Evolutionary conservation across 2,797 vertebrate genomes (phyloP).

Genomic region (Lutra lutra): DNA sequence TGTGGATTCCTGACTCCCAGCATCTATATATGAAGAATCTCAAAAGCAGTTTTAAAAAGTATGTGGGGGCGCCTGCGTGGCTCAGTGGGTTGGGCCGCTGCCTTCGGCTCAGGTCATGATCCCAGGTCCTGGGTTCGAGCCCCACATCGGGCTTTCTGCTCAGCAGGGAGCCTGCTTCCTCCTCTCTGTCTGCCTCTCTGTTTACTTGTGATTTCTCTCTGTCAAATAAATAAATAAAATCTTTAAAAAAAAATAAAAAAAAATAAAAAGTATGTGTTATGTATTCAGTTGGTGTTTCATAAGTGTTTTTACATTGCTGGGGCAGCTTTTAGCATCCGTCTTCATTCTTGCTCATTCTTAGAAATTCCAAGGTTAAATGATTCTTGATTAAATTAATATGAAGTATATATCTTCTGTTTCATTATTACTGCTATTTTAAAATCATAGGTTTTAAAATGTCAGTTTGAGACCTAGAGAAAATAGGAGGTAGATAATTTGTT

Average conservation of each 20-base stretch:
- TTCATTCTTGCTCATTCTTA: conserved; percentile 46
- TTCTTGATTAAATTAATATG: conserved; percentile 33
- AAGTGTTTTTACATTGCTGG: conserved; percentile 7
- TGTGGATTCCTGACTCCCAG: neutral
- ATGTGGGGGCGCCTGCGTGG: too few relatives aligned
- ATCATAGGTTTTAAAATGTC: neutral
- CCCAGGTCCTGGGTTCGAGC: too few relatives aligned
- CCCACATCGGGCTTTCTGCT: too few relatives aligned
- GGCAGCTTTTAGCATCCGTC: conserved; percentile 29
- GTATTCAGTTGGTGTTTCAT: neutral
- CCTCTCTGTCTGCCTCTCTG: too few relatives aligned
- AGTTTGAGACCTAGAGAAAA: neutral
- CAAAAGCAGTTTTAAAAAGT: conserved; percentile 53
- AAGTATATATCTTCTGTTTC: neutral
- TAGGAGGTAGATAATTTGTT: neutral
- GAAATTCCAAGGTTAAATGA: conserved; percentile 61
- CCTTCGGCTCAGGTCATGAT: too few relatives aligned
- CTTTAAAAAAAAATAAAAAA: too few relatives aligned
- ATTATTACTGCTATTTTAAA: neutral
- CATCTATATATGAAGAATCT: neutral
- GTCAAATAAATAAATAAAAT: too few relatives aligned
- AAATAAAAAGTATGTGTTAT: neutral
- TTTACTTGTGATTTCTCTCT: too few relatives aligned
- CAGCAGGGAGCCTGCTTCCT: too few relatives aligned
- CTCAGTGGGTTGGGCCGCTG: too few relatives aligned